A percentile compares a stretch with the other conserved stretches of the same genome.
phyloP scores from a whole-genome alignment of 1,140 invertebrate genomes.

The Pentalonia nigronervosa region DNA sequence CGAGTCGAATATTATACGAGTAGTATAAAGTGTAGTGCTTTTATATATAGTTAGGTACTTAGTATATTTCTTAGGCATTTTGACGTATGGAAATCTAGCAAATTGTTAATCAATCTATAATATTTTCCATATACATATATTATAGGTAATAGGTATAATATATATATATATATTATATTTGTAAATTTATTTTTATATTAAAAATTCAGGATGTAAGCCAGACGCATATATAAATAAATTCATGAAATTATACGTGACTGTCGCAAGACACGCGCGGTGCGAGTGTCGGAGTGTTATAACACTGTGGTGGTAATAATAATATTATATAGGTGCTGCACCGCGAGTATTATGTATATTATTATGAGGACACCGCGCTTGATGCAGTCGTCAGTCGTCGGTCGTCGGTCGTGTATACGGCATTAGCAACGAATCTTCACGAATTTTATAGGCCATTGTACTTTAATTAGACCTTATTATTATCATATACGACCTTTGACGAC shows the following conservation, averaged over 20 bases:
- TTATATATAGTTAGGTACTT: background rate
- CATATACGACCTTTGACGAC: conserved; percentile 13
- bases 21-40: background rate
- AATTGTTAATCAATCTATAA: background rate
- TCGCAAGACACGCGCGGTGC: background rate
- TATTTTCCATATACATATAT: background rate
- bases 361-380: background rate
- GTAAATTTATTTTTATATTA: background rate
- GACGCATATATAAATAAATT: conserved; percentile 48
- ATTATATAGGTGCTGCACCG: background rate
- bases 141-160: no score
- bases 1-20: background rate
- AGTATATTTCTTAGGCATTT: background rate
- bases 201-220: conserved; percentile 43
- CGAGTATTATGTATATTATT: background rate
- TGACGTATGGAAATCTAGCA: background rate
- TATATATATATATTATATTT: background rate
- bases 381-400: background rate
- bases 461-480: conserved; percentile 12
- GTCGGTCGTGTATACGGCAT: background rate
- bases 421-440: background rate
- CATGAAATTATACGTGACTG: background rate
- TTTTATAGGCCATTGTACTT: conserved; percentile 17
- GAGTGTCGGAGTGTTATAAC: background rate
- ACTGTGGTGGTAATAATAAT: background rate